Percentiles rank a stretch among this genome's conserved stretches.
Evolutionary conservation across 1,140 invertebrate genomes (phyloP).

Genomic region (Drosophila serrata): DNA sequence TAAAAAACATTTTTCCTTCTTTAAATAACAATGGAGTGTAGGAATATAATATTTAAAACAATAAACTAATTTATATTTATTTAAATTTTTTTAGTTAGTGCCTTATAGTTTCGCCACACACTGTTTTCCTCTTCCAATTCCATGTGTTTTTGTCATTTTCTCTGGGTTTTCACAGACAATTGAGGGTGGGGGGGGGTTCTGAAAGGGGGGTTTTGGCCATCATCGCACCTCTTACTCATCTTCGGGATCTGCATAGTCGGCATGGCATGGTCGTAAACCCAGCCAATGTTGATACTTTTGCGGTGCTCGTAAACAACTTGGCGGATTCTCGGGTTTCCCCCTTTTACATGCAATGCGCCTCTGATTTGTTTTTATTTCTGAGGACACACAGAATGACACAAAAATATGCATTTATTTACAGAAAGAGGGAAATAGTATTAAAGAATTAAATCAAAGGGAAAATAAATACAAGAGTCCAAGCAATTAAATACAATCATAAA

Average conservation of each 20-base stretch:
- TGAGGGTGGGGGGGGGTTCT: not conserved
- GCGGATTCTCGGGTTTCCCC: constrained; percentile 16
- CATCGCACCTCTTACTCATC: constrained; percentile 41
- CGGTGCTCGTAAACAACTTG: constrained; percentile 21
- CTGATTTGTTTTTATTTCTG: constrained; percentile 11
- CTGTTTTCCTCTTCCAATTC: constrained; percentile 10
- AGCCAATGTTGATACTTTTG: constrained; percentile 48
- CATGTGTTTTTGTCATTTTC: constrained; percentile 10
- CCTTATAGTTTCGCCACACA: not conserved
- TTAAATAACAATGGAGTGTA: no score
- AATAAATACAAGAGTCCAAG: not conserved
- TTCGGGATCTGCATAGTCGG: constrained; percentile 5
- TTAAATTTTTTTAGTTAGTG: no score
- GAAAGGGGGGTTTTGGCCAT: not conserved
- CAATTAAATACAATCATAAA: no score
- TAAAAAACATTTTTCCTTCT: no score
- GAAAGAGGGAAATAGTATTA: no score
- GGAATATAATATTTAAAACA: no score
- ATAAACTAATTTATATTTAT: no score
- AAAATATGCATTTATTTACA: not conserved
- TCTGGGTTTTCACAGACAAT: constrained; percentile 16
- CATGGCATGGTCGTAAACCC: constrained; percentile 8
- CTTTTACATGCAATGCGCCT: not conserved
- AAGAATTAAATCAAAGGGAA: not conserved
- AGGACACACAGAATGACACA: not conserved